These are phyloP conservation scores for Rotaria socialis DNA, from an alignment of 2,888 invertebrate genomes.

Conservation along the genomic window DNA sequence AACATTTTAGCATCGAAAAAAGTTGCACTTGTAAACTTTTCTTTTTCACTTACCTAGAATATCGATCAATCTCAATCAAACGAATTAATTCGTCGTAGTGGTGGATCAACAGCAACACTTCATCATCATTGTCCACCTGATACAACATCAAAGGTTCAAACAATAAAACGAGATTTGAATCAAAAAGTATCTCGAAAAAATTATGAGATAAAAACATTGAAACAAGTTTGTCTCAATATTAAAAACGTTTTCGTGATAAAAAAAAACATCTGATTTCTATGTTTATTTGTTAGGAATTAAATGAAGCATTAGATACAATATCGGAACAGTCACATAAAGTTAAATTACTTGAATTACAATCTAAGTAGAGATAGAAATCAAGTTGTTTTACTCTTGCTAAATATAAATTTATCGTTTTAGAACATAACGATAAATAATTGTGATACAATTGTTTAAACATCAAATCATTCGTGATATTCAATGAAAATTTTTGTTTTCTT, in stretches of 20 bases:
- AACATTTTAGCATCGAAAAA: too few species aligned
- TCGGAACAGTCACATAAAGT: slow-evolving; percentile 1
- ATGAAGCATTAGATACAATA: slow-evolving; percentile 31
- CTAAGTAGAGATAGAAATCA: neutral
- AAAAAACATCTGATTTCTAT: neutral
- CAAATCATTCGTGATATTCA: neutral
- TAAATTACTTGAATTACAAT: slow-evolving; percentile 20
- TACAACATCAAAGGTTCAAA: neutral
- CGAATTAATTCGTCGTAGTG: slow-evolving; percentile 42
- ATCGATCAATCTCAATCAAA: slow-evolving; percentile 28
- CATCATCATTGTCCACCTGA: slow-evolving; percentile 48
- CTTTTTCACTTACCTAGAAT: slow-evolving; percentile 10
- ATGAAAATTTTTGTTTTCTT: neutral
- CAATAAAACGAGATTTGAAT: slow-evolving; percentile 51
- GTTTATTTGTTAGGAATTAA: neutral
- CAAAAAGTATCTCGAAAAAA: slow-evolving; percentile 54
- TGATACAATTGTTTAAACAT: neutral
- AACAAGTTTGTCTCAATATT: slow-evolving; percentile 48
- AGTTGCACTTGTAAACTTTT: too few species aligned
- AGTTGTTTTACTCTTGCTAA: too few species aligned
- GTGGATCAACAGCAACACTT: slow-evolving; percentile 40
- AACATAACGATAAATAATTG: too few species aligned
- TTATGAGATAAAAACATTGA: slow-evolving; percentile 56
- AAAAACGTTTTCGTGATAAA: neutral
- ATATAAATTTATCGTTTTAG: too few species aligned